Evolutionary conservation across 2,888 invertebrate species (phyloP).

Genomic region (Xanthorhoe spadicearia): DNA sequence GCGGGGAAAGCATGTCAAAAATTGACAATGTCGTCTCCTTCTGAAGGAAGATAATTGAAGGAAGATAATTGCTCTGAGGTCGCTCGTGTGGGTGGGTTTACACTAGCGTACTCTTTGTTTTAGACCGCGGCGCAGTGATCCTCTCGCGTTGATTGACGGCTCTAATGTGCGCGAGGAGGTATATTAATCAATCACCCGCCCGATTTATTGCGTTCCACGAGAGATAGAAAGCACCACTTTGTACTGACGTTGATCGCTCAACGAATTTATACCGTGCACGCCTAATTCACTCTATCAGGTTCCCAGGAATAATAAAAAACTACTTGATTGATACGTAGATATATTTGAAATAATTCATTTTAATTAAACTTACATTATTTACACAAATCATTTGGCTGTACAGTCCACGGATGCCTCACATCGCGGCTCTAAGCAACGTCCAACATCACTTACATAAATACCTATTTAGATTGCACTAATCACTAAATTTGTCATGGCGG

Average conservation of each 20-base stretch:
- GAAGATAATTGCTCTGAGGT: too few species aligned
- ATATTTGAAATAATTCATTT: slow-evolving; percentile 81
- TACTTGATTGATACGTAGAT: slow-evolving; percentile 72
- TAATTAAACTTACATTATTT: slow-evolving; percentile 81
- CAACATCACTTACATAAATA: slow-evolving; percentile 74
- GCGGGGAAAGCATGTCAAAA: too few species aligned
- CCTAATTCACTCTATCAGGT: slow-evolving; percentile 44
- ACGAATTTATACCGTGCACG: slow-evolving; percentile 57
- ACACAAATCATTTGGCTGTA: slow-evolving; percentile 81
- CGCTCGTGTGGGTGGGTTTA: slow-evolving; percentile 64
- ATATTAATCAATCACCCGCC: slow-evolving; percentile 76
- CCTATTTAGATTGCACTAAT: slow-evolving; percentile 79
- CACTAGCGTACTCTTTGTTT: slow-evolving; percentile 72
- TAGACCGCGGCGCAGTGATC: slow-evolving; percentile 63
- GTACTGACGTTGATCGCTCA: slow-evolving; percentile 62
- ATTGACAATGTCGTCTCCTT: too few species aligned
- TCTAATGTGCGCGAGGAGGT: slow-evolving; percentile 72
- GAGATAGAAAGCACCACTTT: slow-evolving; percentile 60
- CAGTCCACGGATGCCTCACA: slow-evolving; percentile 63
- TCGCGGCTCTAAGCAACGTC: slow-evolving; percentile 61
- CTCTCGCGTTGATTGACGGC: slow-evolving; percentile 72
- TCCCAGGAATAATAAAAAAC: slow-evolving; percentile 53
- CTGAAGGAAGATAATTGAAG: too few species aligned
- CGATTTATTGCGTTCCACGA: slow-evolving; percentile 66
- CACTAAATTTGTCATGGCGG: slow-evolving; percentile 81